Percentiles rank a stretch among this genome's conserved stretches.
Conservation (phyloP, 2,888 invertebrate genomes). For the Polyommatus iphigenia region DNA sequence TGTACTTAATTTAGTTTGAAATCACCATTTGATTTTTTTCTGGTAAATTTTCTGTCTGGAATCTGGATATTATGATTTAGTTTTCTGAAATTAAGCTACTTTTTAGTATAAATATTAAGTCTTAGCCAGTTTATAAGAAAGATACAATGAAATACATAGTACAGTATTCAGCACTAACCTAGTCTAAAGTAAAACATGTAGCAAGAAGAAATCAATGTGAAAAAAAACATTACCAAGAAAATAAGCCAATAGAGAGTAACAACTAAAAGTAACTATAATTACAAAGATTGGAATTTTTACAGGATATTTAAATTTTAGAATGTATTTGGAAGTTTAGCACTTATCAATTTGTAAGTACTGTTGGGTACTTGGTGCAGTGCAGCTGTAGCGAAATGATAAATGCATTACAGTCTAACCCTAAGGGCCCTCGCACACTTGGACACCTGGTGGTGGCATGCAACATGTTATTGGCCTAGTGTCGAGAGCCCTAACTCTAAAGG, state of each 20-base stretch:
- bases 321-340: constrained; percentile 2
- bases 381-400: constrained; percentile 27
- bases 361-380: background rate
- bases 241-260: constrained; percentile 4
- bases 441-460: background rate
- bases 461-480: background rate
- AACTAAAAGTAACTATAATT: constrained; percentile 2
- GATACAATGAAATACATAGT: background rate
- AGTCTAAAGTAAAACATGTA: constrained; percentile 18
- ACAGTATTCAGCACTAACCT: background rate
- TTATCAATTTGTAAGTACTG: constrained; percentile 9
- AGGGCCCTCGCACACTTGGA: constrained; percentile 20
- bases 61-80: too few species aligned
- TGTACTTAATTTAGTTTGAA: background rate
- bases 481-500: background rate
- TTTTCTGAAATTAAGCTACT: background rate
- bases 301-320: background rate
- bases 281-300: constrained; percentile 9
- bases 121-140: background rate
- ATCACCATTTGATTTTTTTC: too few species aligned
- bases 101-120: background rate
- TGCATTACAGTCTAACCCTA: constrained; percentile 32
- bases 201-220: background rate
- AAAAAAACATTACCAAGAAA: background rate
- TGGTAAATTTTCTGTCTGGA: too few species aligned